These are phyloP conservation scores for Heliconius hermathena DNA, from an alignment of 1,140 invertebrate species.

Conservation along the genomic window DNA sequence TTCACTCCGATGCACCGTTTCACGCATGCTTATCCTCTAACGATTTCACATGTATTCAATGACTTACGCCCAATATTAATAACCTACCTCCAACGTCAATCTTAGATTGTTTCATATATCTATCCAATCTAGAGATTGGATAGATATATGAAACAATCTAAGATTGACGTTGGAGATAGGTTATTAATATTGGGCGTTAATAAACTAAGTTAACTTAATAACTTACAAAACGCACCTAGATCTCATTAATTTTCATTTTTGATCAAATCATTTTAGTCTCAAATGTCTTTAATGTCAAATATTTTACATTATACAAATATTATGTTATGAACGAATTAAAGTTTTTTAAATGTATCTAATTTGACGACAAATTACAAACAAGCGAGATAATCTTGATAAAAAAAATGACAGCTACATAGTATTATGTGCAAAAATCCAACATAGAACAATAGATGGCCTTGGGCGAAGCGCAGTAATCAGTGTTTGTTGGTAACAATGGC, in stretches of 20 bases:
- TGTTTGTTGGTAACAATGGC: conserved; percentile 57
- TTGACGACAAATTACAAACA: conserved; percentile 49
- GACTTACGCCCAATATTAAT: too few relatives aligned
- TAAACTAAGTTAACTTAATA: neutral
- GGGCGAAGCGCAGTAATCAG: conserved; percentile 69
- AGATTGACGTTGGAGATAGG: too few relatives aligned
- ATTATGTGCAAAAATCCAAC: conserved; percentile 72
- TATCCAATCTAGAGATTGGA: too few relatives aligned
- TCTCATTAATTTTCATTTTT: neutral
- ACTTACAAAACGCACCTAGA: neutral
- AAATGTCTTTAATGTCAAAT: too few relatives aligned
- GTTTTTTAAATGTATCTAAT: neutral
- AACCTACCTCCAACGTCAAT: too few relatives aligned
- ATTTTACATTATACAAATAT: neutral
- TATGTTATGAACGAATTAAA: neutral
- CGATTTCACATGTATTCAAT: neutral
- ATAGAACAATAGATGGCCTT: conserved; percentile 75
- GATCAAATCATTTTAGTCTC: neutral
- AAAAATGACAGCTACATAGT: conserved; percentile 59
- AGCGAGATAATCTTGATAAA: conserved; percentile 61
- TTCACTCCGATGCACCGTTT: neutral
- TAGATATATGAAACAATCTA: too few relatives aligned
- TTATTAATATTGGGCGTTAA: too few relatives aligned
- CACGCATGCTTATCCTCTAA: neutral
- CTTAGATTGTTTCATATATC: too few relatives aligned